phyloP scores from a whole-genome alignment of 2,888 invertebrate species.

The Plusia festucae region DNA sequence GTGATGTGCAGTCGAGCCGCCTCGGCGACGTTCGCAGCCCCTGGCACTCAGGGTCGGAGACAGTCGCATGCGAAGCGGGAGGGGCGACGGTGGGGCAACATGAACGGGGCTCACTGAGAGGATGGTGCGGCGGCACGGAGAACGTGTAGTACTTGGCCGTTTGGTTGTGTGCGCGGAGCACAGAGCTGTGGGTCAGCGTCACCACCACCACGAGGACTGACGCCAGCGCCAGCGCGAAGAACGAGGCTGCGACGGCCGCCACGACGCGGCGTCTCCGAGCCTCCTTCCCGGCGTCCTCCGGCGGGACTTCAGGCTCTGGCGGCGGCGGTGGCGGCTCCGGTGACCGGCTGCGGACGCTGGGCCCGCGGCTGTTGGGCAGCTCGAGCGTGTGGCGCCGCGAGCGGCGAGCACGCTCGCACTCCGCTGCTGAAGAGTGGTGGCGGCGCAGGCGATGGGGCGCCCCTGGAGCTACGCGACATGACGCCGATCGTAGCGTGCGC shows the following conservation, averaged over 20 bases:
- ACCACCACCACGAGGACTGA: conserved; percentile 94
- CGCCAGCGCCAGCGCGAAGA: conserved; percentile 92
- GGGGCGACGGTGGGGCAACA: conserved; percentile 89
- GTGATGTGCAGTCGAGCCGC: conserved; percentile 74
- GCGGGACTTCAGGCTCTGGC: conserved; percentile 81
- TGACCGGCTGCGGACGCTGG: conserved; percentile 84
- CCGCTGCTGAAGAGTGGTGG: conserved; percentile 86
- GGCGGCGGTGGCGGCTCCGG: conserved; percentile 81
- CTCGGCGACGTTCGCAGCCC: conserved; percentile 88
- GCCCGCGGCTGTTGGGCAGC: conserved; percentile 82
- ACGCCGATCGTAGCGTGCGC: conserved; percentile 85
- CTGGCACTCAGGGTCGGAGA: conserved; percentile 87
- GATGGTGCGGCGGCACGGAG: conserved; percentile 90
- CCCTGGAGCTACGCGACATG: conserved; percentile 84
- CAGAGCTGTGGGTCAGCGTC: conserved; percentile 93
- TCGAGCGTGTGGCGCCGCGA: conserved; percentile 84
- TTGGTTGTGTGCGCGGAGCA: conserved; percentile 90
- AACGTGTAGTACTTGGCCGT: conserved; percentile 91
- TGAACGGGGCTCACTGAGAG: conserved; percentile 90
- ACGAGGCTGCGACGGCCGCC: conserved; percentile 92
- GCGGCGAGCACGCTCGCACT: conserved; percentile 85
- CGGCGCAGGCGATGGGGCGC: conserved; percentile 85
- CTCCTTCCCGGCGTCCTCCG: conserved; percentile 90
- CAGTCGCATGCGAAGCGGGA: conserved; percentile 89
- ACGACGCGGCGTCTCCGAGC: conserved; percentile 92